Evolutionary conservation across 2,113 vertebrate genomes (phyloP).

Genomic region (Otocyon megalotis): DNA sequence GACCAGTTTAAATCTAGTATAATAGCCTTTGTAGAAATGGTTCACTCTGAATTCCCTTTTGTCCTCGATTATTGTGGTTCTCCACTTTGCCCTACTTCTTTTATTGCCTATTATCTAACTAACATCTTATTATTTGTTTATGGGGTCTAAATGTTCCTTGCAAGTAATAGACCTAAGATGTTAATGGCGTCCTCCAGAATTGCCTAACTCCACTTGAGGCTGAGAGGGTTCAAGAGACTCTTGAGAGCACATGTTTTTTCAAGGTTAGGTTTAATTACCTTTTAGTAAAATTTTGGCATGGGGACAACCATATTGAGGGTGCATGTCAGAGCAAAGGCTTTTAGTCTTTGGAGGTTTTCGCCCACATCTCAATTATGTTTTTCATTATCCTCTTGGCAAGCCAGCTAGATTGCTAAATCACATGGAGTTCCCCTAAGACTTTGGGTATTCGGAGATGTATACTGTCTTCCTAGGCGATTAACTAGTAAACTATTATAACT

Average conservation of each 20-base stretch:
- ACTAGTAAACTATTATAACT: not conserved
- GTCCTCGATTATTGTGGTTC: not conserved
- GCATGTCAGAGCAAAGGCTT: constrained; percentile 58
- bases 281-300: constrained; percentile 65
- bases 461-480: not conserved
- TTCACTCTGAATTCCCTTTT: not conserved
- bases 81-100: not conserved
- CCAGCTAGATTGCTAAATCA: constrained; percentile 53
- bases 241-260: constrained; percentile 62
- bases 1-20: not conserved
- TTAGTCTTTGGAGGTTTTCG: constrained; percentile 48
- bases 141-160: constrained; percentile 51
- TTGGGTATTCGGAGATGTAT: not conserved
- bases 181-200: not conserved
- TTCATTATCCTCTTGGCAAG: constrained; percentile 60
- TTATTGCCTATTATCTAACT: not conserved
- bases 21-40: not conserved
- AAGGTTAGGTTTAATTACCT: constrained; percentile 67
- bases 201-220: not conserved
- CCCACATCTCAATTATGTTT: constrained; percentile 62
- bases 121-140: not conserved
- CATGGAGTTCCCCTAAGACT: not conserved
- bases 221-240: constrained; percentile 29
- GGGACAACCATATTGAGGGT: constrained; percentile 16
- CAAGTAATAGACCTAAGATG: constrained; percentile 1